Evolutionary conservation across 37 sponge, comb jelly and placozoan genomes (phyloP).

Genomic region (Geodia barretti): DNA sequence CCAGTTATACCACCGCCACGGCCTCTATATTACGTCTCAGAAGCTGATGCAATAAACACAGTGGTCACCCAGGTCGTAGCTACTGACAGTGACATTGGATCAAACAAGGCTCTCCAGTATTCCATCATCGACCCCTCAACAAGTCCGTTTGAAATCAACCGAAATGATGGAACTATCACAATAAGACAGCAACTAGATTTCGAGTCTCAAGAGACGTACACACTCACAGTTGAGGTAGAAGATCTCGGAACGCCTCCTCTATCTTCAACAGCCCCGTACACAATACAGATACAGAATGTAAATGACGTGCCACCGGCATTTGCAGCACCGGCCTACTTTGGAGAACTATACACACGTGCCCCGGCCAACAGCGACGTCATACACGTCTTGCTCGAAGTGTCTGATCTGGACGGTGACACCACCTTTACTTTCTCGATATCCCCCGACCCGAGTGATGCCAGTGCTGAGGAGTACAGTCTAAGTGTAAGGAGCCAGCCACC

Average conservation of each 20-base stretch:
- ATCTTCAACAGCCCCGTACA: neutral
- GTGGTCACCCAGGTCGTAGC: conserved; percentile 3
- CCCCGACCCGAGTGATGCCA: neutral
- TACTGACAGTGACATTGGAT: conserved; percentile 35
- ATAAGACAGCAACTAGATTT: conserved; percentile 10
- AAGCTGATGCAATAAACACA: neutral
- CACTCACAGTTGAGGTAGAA: conserved; percentile 7
- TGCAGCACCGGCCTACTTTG: conserved; percentile 23
- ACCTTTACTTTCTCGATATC: too few relatives aligned
- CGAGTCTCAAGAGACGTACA: conserved; percentile 9
- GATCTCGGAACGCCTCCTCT: conserved; percentile 8
- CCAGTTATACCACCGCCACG: conserved; percentile 40
- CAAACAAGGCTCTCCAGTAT: conserved; percentile 5
- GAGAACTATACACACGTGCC: conserved; percentile 25
- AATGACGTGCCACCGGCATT: conserved; percentile 49
- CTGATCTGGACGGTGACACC: conserved; percentile 52
- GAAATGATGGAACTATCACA: neutral
- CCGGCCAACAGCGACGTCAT: neutral
- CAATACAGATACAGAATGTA: conserved; percentile 14
- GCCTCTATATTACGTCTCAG: neutral
- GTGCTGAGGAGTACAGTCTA: neutral
- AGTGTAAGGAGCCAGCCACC: neutral
- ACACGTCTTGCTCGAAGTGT: conserved; percentile 9
- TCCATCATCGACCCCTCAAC: conserved; percentile 16
- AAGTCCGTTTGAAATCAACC: conserved; percentile 1